phyloP scores from a whole-genome alignment of 2,888 invertebrate species.

The Drosophila cognata region DNA sequence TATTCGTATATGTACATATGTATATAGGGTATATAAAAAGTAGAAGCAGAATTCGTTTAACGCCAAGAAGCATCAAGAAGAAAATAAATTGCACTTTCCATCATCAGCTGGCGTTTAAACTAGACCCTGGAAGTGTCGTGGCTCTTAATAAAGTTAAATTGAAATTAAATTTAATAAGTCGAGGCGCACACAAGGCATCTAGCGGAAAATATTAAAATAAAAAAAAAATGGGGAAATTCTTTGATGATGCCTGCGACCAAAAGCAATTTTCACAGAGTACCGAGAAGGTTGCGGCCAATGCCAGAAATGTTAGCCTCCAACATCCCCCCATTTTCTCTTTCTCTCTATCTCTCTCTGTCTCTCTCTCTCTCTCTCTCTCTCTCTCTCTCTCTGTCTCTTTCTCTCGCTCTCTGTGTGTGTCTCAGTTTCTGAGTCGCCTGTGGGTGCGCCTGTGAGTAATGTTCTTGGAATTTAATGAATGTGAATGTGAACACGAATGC shows the following conservation, averaged over 20 bases:
- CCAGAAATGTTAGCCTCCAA: conserved; percentile 20
- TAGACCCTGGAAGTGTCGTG: conserved; percentile 1
- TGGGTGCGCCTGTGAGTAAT: conserved; percentile 31
- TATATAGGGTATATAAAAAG: neutral
- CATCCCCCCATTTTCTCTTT: neutral
- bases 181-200: neutral
- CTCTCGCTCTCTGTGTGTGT: neutral
- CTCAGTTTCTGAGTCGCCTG: neutral
- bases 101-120: conserved; percentile 21
- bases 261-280: conserved; percentile 47
- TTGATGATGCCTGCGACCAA: conserved; percentile 66
- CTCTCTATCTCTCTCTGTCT: neutral
- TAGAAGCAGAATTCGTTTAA: neutral
- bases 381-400: neutral
- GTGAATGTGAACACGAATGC: conserved; percentile 48
- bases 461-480: conserved; percentile 59
- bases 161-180: conserved; percentile 51
- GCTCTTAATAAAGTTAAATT: conserved; percentile 48
- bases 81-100: conserved; percentile 35
- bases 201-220: conserved; percentile 48
- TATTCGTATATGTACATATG: neutral
- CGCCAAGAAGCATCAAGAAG: neutral
- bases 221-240: conserved; percentile 65
- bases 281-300: conserved; percentile 62
- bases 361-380: neutral